phyloP scores from a whole-genome alignment of 37 sponge, comb jelly and placozoan species.

The Oscarella lobularis region DNA sequence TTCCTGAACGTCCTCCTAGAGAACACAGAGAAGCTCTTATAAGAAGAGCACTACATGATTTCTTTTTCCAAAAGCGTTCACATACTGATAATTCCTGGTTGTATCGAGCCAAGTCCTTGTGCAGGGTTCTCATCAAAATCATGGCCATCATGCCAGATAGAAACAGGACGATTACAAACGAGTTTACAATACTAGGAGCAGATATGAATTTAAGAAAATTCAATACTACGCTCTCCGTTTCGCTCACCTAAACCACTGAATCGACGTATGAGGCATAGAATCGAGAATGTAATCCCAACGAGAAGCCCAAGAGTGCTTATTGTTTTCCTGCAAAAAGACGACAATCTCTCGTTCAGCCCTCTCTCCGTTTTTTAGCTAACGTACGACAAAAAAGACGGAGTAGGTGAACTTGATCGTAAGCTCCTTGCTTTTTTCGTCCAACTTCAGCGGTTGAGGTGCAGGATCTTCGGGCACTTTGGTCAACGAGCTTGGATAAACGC shows the following conservation, averaged over 20 bases:
- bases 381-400: constrained; percentile 50
- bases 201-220: not conserved
- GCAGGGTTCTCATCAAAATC: constrained; percentile 81
- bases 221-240: not conserved
- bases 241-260: constrained; percentile 88
- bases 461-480: no score
- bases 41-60: no score
- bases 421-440: not conserved
- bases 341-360: not conserved
- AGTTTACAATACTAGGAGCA: constrained; percentile 54
- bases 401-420: constrained; percentile 64
- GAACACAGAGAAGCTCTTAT: not conserved
- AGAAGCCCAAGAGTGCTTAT: constrained; percentile 71
- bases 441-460: constrained; percentile 2
- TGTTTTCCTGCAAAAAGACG: constrained; percentile 3
- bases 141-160: constrained; percentile 91
- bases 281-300: constrained; percentile 96
- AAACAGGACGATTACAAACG: constrained; percentile 85
- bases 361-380: not conserved
- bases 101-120: constrained; percentile 80
- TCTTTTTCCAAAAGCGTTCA: not conserved
- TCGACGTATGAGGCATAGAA: constrained; percentile 52
- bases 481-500: no score
- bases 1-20: constrained; percentile 93
- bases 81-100: constrained; percentile 72